phyloP scores from a whole-genome alignment of 2,888 invertebrate genomes.

The Trachelus stipa region DNA sequence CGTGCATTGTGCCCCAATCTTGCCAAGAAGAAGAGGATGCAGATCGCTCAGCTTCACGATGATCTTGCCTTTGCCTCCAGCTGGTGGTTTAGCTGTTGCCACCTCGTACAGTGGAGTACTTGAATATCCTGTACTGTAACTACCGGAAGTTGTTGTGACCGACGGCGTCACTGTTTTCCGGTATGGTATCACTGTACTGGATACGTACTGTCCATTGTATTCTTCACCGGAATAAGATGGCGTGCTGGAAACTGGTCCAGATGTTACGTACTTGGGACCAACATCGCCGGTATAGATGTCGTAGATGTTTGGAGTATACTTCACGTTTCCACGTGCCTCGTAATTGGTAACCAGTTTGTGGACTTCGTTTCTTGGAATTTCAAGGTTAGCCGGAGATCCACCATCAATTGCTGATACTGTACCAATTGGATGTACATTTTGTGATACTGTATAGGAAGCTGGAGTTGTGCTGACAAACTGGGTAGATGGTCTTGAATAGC shows the following conservation, averaged over 20 bases:
- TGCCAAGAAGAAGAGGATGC: constrained; percentile 77
- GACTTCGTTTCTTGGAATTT: constrained; percentile 36
- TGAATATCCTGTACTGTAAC: constrained; percentile 29
- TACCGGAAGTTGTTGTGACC: constrained; percentile 45
- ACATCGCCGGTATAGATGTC: constrained; percentile 27
- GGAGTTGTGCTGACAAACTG: constrained; percentile 29
- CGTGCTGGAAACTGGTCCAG: not conserved
- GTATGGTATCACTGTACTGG: not conserved
- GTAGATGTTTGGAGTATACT: constrained; percentile 44
- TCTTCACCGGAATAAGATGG: not conserved
- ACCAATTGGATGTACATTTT: not conserved
- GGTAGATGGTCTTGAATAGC: constrained; percentile 30
- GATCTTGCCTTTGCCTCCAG: constrained; percentile 66
- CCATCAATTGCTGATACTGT: constrained; percentile 7
- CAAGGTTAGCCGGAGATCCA: constrained; percentile 37
- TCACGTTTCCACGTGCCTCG: constrained; percentile 45
- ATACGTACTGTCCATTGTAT: constrained; percentile 1
- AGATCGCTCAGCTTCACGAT: constrained; percentile 79
- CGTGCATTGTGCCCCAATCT: constrained; percentile 80
- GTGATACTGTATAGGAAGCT: constrained; percentile 25
- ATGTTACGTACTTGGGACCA: constrained; percentile 4
- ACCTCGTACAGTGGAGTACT: constrained; percentile 32
- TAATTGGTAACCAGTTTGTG: constrained; percentile 44
- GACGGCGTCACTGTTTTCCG: constrained; percentile 18
- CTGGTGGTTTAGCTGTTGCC: constrained; percentile 20